These are phyloP conservation scores for Numenius phaeopus DNA, from an alignment of 2,797 vertebrate genomes.

Conservation along the genomic window DNA sequence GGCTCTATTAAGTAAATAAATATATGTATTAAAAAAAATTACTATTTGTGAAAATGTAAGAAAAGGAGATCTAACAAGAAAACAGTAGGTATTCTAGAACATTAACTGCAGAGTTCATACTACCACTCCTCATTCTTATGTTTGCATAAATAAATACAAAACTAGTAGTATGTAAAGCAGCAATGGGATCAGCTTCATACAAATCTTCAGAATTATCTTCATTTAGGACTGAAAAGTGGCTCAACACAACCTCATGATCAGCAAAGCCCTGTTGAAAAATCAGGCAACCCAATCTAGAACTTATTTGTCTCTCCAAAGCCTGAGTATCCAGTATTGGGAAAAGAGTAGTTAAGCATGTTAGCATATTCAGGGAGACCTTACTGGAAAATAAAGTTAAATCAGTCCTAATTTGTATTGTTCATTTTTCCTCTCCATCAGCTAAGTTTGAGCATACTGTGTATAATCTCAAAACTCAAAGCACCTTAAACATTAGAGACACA, in stretches of 20 bases:
- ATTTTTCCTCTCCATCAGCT: not conserved
- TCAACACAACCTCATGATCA: not conserved
- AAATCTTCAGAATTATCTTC: not conserved
- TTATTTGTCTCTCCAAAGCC: not conserved
- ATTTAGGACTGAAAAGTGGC: not conserved
- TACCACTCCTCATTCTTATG: not conserved
- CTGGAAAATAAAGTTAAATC: not conserved
- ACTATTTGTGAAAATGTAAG: not conserved
- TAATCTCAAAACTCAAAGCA: not conserved
- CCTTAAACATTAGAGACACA: not conserved
- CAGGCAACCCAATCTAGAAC: not conserved
- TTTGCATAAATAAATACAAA: not conserved
- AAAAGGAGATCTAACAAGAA: not conserved
- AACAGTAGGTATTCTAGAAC: not conserved
- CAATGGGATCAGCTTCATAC: not conserved
- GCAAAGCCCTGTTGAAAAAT: not conserved
- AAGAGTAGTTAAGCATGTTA: not conserved
- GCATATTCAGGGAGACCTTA: not conserved
- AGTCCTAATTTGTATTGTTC: not conserved
- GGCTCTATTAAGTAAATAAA: constrained; percentile 3
- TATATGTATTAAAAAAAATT: not conserved
- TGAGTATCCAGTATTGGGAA: not conserved
- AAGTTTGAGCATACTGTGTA: accelerated
- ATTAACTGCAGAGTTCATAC: not conserved
- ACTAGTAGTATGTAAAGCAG: not conserved